phyloP scores from a whole-genome alignment of 64 coral and sea anemone species.

The Actinia equina region DNA sequence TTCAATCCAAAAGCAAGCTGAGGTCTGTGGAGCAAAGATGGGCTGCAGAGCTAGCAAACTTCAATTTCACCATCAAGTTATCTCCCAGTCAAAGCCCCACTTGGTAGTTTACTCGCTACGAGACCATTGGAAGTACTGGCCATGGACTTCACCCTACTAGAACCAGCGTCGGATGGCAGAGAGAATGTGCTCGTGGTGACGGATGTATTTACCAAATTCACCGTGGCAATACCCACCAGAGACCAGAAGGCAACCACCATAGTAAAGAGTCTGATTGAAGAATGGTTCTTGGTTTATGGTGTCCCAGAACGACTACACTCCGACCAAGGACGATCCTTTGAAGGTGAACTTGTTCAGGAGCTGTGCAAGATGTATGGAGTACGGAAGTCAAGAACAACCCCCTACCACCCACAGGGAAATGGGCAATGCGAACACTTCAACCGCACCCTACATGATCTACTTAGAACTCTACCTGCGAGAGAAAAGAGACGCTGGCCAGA shows the following conservation, averaged over 20 bases:
- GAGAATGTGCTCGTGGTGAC: conserved; percentile 25
- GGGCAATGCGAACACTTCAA: conserved; percentile 29
- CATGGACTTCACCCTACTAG: conserved; percentile 30
- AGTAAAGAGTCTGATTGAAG: conserved; percentile 7
- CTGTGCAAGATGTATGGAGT: conserved; percentile 14
- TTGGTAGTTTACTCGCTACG: conserved; percentile 23
- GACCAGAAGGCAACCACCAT: conserved; percentile 38
- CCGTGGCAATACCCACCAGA: conserved; percentile 25
- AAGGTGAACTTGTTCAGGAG: conserved; percentile 14
- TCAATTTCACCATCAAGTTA: conserved; percentile 16
- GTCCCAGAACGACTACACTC: conserved; percentile 17
- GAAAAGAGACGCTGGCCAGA: conserved; percentile 27
- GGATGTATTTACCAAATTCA: conserved; percentile 34
- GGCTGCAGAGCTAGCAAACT: conserved; percentile 18
- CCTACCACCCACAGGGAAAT: conserved; percentile 38
- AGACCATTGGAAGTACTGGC: conserved; percentile 27
- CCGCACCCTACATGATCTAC: conserved; percentile 7
- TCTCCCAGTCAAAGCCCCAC: background rate
- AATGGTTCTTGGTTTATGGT: conserved; percentile 37
- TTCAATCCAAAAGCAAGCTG: conserved; percentile 34
- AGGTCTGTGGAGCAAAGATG: conserved; percentile 26
- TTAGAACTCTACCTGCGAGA: conserved; percentile 11
- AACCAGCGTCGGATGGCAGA: conserved; percentile 18
- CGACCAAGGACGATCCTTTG: conserved; percentile 24
- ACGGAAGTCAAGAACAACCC: conserved; percentile 13